phyloP scores from a whole-genome alignment of 2,888 invertebrate genomes.

The Andrena camellia region DNA sequence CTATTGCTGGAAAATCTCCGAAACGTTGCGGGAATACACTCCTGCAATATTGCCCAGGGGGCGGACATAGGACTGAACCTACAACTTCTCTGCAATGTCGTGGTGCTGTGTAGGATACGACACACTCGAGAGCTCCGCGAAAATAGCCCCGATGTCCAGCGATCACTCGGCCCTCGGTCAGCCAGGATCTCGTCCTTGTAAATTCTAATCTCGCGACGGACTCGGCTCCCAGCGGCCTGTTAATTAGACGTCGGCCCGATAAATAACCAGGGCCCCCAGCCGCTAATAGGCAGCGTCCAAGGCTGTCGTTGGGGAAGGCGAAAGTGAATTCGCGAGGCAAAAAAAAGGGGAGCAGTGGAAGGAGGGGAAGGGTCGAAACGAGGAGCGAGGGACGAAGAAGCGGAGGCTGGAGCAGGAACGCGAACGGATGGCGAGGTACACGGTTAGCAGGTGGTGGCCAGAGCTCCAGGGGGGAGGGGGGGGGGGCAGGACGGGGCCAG shows the following conservation, averaged over 20 bases:
- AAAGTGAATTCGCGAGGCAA: conserved; percentile 38
- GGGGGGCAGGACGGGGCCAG: conserved; percentile 50
- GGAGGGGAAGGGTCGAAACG: background rate
- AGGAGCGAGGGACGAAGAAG: conserved; percentile 4
- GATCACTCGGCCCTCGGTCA: conserved; percentile 23
- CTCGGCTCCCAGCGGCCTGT: conserved; percentile 34
- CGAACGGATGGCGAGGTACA: conserved; percentile 15
- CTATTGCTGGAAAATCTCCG: too few species aligned
- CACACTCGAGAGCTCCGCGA: background rate
- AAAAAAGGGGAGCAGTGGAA: conserved; percentile 5
- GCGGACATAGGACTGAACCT: too few species aligned
- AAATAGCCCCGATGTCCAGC: conserved; percentile 8
- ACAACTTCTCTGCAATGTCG: too few species aligned
- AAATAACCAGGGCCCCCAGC: conserved; percentile 56
- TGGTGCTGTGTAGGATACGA: too few species aligned
- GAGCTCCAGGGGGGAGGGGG: conserved; percentile 25
- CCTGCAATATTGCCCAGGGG: too few species aligned
- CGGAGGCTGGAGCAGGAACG: background rate
- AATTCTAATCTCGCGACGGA: conserved; percentile 73
- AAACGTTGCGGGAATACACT: too few species aligned
- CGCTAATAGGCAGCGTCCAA: conserved; percentile 59
- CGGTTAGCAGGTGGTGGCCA: conserved; percentile 44
- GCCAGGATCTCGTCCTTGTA: conserved; percentile 67
- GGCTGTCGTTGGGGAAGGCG: conserved; percentile 24
- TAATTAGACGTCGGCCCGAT: conserved; percentile 67